Evolutionary conservation across 2,888 invertebrate genomes (phyloP).

Genomic region (Mimachlamys varia): DNA sequence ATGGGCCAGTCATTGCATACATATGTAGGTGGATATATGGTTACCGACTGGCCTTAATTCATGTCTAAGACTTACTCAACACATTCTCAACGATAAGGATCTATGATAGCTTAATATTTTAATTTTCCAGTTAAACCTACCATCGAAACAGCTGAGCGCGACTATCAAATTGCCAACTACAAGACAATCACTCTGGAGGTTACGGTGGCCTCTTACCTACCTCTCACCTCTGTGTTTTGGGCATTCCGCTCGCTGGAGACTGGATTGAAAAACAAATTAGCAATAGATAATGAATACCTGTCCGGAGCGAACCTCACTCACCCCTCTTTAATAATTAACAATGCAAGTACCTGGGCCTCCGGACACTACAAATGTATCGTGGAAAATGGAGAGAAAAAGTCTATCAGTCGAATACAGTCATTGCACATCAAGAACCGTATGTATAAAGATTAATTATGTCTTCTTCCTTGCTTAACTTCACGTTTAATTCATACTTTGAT

Average conservation of each 20-base stretch:
- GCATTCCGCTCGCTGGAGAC: background rate
- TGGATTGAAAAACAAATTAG: background rate
- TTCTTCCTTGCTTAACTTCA: too few species aligned
- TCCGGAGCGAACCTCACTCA: background rate
- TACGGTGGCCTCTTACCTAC: background rate
- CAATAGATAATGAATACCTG: background rate
- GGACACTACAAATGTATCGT: background rate
- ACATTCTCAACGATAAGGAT: background rate
- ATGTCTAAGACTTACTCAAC: background rate
- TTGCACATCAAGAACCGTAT: background rate
- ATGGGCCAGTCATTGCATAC: too few species aligned
- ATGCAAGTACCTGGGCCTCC: background rate
- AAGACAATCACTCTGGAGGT: background rate
- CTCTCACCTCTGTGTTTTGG: background rate
- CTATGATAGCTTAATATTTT: background rate
- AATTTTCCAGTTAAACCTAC: background rate
- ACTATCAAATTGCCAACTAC: background rate
- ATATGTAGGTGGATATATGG: too few species aligned
- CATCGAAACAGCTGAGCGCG: background rate
- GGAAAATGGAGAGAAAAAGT: background rate
- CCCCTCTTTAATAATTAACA: background rate
- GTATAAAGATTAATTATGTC: background rate
- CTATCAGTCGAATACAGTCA: background rate
- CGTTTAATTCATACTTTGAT: too few species aligned
- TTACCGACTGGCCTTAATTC: too few species aligned